Evolutionary conservation across 1,140 invertebrate species (phyloP).

Genomic region (Trachymyrmex cornetzi): DNA sequence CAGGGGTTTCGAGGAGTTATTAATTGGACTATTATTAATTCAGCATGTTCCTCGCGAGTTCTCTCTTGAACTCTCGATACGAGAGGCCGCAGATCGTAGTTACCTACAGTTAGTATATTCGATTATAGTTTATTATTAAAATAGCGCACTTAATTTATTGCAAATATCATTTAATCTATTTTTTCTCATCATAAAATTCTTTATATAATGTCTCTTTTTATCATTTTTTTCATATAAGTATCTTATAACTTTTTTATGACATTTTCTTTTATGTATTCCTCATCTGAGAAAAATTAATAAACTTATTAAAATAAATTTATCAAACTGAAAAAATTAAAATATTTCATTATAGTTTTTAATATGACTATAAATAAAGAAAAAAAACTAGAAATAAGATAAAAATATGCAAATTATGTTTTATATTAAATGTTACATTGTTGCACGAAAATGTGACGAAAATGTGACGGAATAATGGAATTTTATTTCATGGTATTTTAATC

Average conservation of each 20-base stretch:
- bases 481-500: background rate
- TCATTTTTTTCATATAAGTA: background rate
- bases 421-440: background rate
- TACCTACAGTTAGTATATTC: constrained; percentile 19
- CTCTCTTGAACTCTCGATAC: constrained; percentile 8
- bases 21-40: constrained; percentile 62
- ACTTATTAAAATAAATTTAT: background rate
- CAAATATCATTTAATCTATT: background rate
- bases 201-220: background rate
- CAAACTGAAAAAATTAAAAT: background rate
- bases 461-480: constrained; percentile 4
- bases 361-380: background rate
- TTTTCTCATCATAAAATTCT: background rate
- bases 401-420: background rate
- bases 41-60: constrained; percentile 39
- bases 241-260: background rate
- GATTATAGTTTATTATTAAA: constrained; percentile 41
- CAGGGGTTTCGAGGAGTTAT: constrained; percentile 41
- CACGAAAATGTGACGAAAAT: background rate
- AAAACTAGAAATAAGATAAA: background rate
- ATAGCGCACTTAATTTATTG: background rate
- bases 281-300: background rate
- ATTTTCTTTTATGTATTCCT: background rate
- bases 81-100: constrained; percentile 28
- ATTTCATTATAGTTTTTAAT: background rate